These are phyloP conservation scores for Miichthys miiuy DNA, from an alignment of 2,797 vertebrate genomes.

Conservation along the genomic window DNA sequence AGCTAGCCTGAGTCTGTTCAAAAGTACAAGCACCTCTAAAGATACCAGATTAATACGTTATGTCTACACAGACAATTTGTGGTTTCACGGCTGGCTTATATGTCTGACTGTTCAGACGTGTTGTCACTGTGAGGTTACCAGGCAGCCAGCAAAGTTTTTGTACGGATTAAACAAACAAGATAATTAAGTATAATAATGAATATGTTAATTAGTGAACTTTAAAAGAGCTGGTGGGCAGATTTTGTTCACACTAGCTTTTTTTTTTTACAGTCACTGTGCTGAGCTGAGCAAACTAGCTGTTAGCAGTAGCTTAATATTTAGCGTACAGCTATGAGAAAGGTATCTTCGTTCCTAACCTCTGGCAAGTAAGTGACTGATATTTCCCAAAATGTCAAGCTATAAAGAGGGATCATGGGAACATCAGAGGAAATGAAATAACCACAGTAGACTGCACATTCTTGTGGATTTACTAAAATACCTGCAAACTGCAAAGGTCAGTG, in stretches of 20 bases:
- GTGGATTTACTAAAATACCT: background rate
- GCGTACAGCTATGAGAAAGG: background rate
- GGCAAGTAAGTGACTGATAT: background rate
- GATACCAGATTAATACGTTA: background rate
- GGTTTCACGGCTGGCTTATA: background rate
- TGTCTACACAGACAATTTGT: background rate
- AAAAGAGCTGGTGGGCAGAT: background rate
- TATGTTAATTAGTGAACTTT: background rate
- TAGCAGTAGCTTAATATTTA: background rate
- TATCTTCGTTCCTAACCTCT: background rate
- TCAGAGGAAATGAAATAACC: background rate
- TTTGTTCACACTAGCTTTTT: constrained; percentile 9
- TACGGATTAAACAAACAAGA: constrained; percentile 24
- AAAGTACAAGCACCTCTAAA: background rate
- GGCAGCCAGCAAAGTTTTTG: constrained; percentile 8
- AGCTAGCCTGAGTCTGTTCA: background rate
- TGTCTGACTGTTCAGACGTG: background rate
- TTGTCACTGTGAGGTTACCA: background rate
- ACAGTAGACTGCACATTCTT: background rate
- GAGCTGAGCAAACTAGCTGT: background rate
- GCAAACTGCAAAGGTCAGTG: background rate
- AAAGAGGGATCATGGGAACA: background rate
- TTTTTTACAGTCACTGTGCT: constrained; percentile 4
- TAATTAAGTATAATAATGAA: background rate
- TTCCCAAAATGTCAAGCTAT: background rate